phyloP scores from a whole-genome alignment of 2,888 invertebrate genomes.

The Apoderus coryli region DNA sequence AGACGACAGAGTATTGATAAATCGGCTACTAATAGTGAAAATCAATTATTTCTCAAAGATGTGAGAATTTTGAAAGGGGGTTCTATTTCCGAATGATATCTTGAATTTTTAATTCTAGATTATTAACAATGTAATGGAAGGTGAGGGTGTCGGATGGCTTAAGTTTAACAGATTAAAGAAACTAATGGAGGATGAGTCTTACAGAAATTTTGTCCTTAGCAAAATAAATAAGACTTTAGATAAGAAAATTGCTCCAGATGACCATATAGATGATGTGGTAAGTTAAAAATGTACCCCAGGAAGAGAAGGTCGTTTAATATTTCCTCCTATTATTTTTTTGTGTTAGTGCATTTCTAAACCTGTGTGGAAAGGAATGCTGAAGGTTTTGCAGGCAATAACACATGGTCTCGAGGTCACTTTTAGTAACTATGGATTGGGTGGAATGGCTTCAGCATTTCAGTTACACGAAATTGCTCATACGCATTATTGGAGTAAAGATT shows the following conservation, averaged over 20 bases:
- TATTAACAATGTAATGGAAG: slow-evolving; percentile 69
- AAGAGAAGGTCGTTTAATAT: too few relatives aligned
- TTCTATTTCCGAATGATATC: too few relatives aligned
- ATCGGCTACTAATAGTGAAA: slow-evolving; percentile 69
- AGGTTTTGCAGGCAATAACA: slow-evolving; percentile 77
- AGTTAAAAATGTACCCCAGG: too few relatives aligned
- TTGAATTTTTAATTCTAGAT: too few relatives aligned
- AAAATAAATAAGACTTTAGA: slow-evolving; percentile 90
- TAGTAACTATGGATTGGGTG: slow-evolving; percentile 86
- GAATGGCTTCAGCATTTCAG: slow-evolving; percentile 95
- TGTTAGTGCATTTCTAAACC: slow-evolving; percentile 72
- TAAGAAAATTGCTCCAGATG: slow-evolving; percentile 84
- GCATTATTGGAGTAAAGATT: slow-evolving; percentile 89
- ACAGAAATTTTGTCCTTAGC: slow-evolving; percentile 87
- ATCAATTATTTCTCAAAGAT: slow-evolving; percentile 88
- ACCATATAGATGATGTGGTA: slow-evolving; percentile 96
- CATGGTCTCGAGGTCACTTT: slow-evolving; percentile 86
- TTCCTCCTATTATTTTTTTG: slow-evolving; percentile 6
- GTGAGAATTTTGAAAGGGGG: slow-evolving; percentile 35
- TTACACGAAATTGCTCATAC: slow-evolving; percentile 97
- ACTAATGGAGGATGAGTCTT: slow-evolving; percentile 97
- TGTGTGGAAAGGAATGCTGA: slow-evolving; percentile 94
- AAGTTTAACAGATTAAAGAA: slow-evolving; percentile 85
- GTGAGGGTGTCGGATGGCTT: slow-evolving; percentile 94
- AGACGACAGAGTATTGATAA: slow-evolving; percentile 54